phyloP scores from a whole-genome alignment of 2,797 vertebrate species.

The Delichon dasypus region DNA sequence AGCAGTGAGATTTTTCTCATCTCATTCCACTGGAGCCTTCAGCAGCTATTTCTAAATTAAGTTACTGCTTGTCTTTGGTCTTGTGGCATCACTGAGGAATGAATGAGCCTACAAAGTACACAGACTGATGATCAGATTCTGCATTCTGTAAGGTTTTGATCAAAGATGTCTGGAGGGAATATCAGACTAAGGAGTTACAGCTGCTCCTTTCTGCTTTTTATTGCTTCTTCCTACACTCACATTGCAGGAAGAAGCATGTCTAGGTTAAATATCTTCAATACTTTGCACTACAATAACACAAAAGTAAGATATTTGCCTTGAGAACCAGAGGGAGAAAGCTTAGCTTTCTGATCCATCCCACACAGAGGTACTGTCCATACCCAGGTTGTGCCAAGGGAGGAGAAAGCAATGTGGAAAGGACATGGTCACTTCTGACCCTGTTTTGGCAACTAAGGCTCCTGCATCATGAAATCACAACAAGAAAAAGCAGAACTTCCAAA shows the following conservation, averaged over 20 bases:
- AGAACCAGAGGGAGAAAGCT: not conserved
- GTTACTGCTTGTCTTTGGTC: not conserved
- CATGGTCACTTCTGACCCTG: accelerated
- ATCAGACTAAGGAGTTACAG: not conserved
- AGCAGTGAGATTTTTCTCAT: not conserved
- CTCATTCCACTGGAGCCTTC: not conserved
- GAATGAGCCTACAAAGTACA: not conserved
- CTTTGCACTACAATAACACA: not conserved
- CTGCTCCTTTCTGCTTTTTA: not conserved
- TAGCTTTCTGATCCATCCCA: not conserved
- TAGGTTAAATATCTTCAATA: not conserved
- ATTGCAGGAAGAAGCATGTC: not conserved
- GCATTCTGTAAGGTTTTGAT: not conserved
- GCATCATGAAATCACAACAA: not conserved
- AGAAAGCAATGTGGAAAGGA: not conserved
- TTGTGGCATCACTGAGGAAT: not conserved
- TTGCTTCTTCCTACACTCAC: not conserved
- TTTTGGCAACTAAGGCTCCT: not conserved
- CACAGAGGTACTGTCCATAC: not conserved
- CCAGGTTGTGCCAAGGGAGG: not conserved
- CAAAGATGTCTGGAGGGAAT: not conserved
- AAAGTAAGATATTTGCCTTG: not conserved
- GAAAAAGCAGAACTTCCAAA: not conserved
- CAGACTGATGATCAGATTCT: not conserved
- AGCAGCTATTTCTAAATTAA: not conserved